Conservation (phyloP, 2,113 vertebrate genomes). For the Oenanthe oenanthe region DNA sequence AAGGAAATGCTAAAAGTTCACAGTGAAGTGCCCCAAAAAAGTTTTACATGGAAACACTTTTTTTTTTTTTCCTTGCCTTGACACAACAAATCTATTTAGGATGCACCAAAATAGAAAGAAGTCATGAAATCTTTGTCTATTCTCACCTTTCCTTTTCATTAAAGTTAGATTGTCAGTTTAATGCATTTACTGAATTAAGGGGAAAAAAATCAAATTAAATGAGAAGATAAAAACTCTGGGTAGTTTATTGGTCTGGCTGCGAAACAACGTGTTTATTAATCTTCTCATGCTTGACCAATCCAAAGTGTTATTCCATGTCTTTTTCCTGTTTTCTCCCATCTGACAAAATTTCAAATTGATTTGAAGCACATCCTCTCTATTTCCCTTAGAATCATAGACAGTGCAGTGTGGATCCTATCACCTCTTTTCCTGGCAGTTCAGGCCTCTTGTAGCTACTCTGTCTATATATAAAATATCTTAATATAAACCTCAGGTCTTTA, state of each 20-base stretch:
- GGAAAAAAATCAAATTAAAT: not conserved
- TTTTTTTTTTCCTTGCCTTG: not conserved
- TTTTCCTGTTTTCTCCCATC: not conserved
- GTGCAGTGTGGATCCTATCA: not conserved
- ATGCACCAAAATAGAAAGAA: not conserved
- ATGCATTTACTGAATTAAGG: not conserved
- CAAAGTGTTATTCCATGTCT: not conserved
- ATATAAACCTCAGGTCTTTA: not conserved
- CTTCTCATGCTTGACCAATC: not conserved
- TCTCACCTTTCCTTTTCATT: not conserved
- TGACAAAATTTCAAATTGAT: not conserved
- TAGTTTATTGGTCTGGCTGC: not conserved
- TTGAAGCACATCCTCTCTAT: not conserved
- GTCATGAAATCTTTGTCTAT: not conserved
- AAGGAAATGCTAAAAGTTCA: slow-evolving; percentile 18
- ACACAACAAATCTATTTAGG: not conserved
- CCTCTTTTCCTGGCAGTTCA: not conserved
- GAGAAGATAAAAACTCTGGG: not conserved
- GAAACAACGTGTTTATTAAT: not conserved
- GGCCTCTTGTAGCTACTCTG: not conserved
- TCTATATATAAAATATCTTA: not conserved
- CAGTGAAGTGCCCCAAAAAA: not conserved
- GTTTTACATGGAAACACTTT: not conserved
- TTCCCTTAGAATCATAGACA: not conserved
- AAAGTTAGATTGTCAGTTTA: not conserved